Evolutionary conservation across 2,888 invertebrate genomes (phyloP).

Genomic region (Cynaeus angustus): DNA sequence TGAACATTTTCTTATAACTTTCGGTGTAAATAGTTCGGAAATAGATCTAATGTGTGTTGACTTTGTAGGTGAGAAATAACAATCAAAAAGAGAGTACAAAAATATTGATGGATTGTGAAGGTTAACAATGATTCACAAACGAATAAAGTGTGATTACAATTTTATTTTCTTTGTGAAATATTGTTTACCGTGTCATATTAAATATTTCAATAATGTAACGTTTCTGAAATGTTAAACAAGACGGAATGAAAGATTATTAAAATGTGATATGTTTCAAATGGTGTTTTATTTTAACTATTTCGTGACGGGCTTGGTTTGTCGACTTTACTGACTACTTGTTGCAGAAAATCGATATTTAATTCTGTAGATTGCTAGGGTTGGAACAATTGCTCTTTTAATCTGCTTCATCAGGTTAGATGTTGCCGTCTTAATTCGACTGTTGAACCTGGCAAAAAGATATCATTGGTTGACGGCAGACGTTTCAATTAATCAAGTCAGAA

Average conservation of each 20-base stretch:
- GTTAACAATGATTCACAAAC: slow-evolving; percentile 51
- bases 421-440: too few relatives aligned
- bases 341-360: slow-evolving; percentile 34
- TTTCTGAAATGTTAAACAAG: slow-evolving; percentile 53
- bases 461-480: too few relatives aligned
- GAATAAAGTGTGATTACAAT: slow-evolving; percentile 18
- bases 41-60: slow-evolving; percentile 52
- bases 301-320: background rate
- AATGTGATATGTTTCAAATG: slow-evolving; percentile 67
- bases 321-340: slow-evolving; percentile 11
- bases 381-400: slow-evolving; percentile 12
- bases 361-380: background rate
- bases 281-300: slow-evolving; percentile 44
- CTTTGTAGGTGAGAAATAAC: slow-evolving; percentile 58
- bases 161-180: slow-evolving; percentile 43
- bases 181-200: slow-evolving; percentile 59
- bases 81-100: slow-evolving; percentile 63
- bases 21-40: slow-evolving; percentile 67
- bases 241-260: slow-evolving; percentile 61
- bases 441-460: too few relatives aligned
- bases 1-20: slow-evolving; percentile 60
- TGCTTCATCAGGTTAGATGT: background rate
- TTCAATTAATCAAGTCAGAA: too few relatives aligned
- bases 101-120: slow-evolving; percentile 55
- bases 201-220: slow-evolving; percentile 56